phyloP scores from a whole-genome alignment of 2,797 vertebrate species.

The Characodon lateralis region DNA sequence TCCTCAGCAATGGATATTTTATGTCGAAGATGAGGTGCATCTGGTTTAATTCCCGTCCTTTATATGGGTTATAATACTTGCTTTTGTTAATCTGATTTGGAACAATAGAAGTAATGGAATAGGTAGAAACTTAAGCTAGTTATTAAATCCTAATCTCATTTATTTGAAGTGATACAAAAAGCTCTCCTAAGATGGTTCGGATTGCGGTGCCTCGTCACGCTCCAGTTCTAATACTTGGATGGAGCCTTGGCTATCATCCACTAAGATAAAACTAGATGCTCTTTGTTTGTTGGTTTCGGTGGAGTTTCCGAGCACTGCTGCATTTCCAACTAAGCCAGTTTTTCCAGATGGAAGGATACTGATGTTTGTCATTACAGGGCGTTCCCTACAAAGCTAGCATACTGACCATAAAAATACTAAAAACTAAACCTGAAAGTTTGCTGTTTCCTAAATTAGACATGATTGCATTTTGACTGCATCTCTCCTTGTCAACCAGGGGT shows the following conservation, averaged over 20 bases:
- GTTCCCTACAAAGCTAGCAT: slow-evolving; percentile 29
- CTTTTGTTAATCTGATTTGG: slow-evolving; percentile 22
- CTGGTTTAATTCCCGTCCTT: slow-evolving; percentile 35
- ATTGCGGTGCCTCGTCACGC: slow-evolving; percentile 27
- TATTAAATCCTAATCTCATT: not conserved
- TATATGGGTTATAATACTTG: slow-evolving; percentile 17
- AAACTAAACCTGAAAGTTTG: slow-evolving; percentile 16
- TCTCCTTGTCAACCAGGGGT: slow-evolving; percentile 27
- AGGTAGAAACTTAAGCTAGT: slow-evolving; percentile 21
- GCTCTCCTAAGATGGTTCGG: slow-evolving; percentile 12
- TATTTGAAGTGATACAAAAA: slow-evolving; percentile 1
- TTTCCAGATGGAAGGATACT: slow-evolving; percentile 70
- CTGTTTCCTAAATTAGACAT: slow-evolving; percentile 20
- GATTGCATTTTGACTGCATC: slow-evolving; percentile 4
- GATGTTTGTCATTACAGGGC: slow-evolving; percentile 29
- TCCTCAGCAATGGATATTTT: slow-evolving; percentile 44
- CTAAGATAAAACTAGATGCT: slow-evolving; percentile 68
- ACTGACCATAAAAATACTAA: slow-evolving; percentile 45
- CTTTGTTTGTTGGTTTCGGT: slow-evolving; percentile 82
- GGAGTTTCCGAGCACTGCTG: slow-evolving; percentile 71
- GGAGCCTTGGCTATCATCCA: slow-evolving; percentile 22
- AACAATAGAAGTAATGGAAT: slow-evolving; percentile 30
- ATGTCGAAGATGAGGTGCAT: slow-evolving; percentile 41
- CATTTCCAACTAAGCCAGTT: slow-evolving; percentile 76
- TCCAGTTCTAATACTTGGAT: slow-evolving; percentile 12